Evolutionary conservation across 2,888 invertebrate species (phyloP).

Genomic region (Meloe dianella): DNA sequence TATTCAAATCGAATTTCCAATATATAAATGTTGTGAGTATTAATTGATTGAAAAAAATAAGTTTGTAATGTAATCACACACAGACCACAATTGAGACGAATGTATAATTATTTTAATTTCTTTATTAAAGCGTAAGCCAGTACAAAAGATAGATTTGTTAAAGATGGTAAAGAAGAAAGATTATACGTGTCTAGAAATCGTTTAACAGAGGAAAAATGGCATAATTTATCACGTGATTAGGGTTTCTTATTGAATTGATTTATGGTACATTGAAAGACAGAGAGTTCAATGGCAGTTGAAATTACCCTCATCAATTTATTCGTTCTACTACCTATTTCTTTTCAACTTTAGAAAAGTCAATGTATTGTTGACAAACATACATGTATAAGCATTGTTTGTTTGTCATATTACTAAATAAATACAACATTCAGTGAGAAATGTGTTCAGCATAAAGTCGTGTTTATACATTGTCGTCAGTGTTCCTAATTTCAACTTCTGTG

Average conservation of each 20-base stretch:
- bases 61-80: background rate
- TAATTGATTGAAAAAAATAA: conserved; percentile 13
- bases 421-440: too few relatives aligned
- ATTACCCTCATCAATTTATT: conserved; percentile 10
- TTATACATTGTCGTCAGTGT: too few relatives aligned
- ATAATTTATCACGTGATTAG: conserved; percentile 19
- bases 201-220: conserved; percentile 11
- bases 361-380: background rate
- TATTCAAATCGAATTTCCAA: conserved; percentile 27
- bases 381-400: background rate
- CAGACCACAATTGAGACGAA: conserved; percentile 7
- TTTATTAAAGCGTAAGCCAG: conserved; percentile 16
- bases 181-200: conserved; percentile 19
- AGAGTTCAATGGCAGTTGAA: background rate
- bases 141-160: conserved; percentile 10
- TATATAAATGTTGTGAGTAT: conserved; percentile 26
- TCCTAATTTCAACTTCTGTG: too few relatives aligned
- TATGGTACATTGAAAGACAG: conserved; percentile 10
- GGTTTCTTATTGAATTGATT: conserved; percentile 18
- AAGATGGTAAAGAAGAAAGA: conserved; percentile 14
- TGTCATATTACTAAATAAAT: background rate
- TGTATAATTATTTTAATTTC: conserved; percentile 22
- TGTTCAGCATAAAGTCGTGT: too few relatives aligned
- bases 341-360: background rate
- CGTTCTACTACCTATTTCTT: background rate